Evolutionary conservation across 2,797 vertebrate species (phyloP).

Genomic region (Danio kyathit): DNA sequence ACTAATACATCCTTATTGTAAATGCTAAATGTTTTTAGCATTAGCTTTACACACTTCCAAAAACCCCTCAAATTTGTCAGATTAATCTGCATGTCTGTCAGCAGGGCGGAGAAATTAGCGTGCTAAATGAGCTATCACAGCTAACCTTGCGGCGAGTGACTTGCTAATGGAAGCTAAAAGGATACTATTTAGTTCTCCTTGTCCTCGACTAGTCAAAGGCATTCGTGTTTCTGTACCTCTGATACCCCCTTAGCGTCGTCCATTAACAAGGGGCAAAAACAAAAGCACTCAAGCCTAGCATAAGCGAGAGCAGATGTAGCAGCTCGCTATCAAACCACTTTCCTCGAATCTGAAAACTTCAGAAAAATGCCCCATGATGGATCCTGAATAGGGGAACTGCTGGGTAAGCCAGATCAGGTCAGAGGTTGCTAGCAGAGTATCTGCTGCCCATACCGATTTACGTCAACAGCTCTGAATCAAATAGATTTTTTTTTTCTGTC

Average conservation of each 20-base stretch:
- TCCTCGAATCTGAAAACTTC: neutral
- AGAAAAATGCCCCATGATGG: neutral
- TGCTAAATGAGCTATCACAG: slow-evolving; percentile 21
- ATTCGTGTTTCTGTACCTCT: slow-evolving; percentile 40
- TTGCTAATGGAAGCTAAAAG: slow-evolving; percentile 35
- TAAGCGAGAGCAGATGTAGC: slow-evolving; percentile 41
- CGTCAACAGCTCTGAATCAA: slow-evolving; percentile 72
- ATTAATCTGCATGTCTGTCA: neutral
- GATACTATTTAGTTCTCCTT: slow-evolving; percentile 9
- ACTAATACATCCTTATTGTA: too few relatives aligned
- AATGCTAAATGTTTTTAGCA: too few relatives aligned
- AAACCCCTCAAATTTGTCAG: neutral
- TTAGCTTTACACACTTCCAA: too few relatives aligned
- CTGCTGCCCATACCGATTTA: slow-evolving; percentile 69
- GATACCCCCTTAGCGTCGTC: slow-evolving; percentile 45
- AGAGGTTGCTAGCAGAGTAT: slow-evolving; percentile 48
- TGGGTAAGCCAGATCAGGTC: slow-evolving; percentile 25
- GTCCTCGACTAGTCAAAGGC: slow-evolving; percentile 54
- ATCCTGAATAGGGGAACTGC: neutral
- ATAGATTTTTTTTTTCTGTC: slow-evolving; percentile 74
- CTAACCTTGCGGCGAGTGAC: slow-evolving; percentile 37
- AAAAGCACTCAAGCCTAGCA: slow-evolving; percentile 41
- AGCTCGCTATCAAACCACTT: slow-evolving; percentile 58
- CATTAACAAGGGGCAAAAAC: slow-evolving; percentile 32
- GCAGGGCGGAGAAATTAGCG: neutral